phyloP scores from a whole-genome alignment of 1,140 invertebrate species.

The Kradibia gibbosae region DNA sequence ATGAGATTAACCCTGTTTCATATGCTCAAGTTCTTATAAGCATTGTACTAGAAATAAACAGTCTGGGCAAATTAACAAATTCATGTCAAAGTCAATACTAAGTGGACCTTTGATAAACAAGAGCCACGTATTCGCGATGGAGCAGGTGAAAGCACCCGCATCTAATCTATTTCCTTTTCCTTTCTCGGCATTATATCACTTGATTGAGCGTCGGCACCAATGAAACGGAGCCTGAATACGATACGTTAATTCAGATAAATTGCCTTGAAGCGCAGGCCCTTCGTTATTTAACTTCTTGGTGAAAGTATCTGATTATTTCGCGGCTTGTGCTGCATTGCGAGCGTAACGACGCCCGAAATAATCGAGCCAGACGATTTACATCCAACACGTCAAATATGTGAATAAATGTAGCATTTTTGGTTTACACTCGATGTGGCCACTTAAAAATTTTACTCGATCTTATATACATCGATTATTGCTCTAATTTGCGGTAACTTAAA shows the following conservation, averaged over 20 bases:
- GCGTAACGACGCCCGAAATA: constrained; percentile 35
- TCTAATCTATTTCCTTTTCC: constrained; percentile 39
- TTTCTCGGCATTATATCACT: constrained; percentile 42
- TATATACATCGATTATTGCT: neutral
- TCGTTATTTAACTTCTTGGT: constrained; percentile 42
- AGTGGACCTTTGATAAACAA: constrained; percentile 6
- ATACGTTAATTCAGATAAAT: constrained; percentile 28
- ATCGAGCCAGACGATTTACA: constrained; percentile 28
- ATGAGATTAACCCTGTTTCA: too few relatives aligned
- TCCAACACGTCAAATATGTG: neutral
- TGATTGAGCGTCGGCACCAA: constrained; percentile 6
- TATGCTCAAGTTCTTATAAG: too few relatives aligned
- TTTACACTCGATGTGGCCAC: neutral
- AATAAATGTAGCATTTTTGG: constrained; percentile 9
- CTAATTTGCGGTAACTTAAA: neutral
- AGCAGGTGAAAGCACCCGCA: constrained; percentile 12
- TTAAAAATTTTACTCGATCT: neutral
- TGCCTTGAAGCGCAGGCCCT: constrained; percentile 9
- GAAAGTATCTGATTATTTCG: constrained; percentile 46
- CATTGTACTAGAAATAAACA: too few relatives aligned
- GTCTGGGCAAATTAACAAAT: neutral
- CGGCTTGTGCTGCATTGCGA: neutral
- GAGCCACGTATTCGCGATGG: constrained; percentile 43
- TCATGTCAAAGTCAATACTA: neutral
- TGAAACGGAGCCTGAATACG: constrained; percentile 30